A percentile compares a stretch with the other conserved stretches of the same genome.
Conservation (phyloP, 2,797 vertebrate species). For the Gymnothorax reevesii region DNA sequence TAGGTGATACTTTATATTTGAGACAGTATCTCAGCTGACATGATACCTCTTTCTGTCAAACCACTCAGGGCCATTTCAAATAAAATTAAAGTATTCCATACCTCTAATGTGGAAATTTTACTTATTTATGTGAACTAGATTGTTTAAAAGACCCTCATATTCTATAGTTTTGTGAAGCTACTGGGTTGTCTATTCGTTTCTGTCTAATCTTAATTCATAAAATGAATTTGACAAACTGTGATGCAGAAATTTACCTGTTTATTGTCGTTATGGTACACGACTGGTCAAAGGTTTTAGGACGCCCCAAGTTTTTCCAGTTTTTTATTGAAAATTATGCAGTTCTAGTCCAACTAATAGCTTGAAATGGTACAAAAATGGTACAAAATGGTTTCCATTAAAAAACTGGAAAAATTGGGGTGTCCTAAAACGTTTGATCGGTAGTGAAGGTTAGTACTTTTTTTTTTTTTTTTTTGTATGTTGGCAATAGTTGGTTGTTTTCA, state of each 20-base stretch:
- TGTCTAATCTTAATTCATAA: not conserved
- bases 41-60: not conserved
- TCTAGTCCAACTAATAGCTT: too few species aligned
- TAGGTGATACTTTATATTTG: not conserved
- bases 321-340: too few species aligned
- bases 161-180: not conserved
- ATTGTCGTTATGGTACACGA: not conserved
- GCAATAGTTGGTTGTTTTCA: not conserved
- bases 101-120: not conserved
- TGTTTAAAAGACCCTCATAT: not conserved
- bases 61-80: not conserved
- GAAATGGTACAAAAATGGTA: too few species aligned
- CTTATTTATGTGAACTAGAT: not conserved
- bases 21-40: not conserved
- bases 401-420: too few species aligned
- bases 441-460: too few species aligned
- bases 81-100: not conserved
- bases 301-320: too few species aligned
- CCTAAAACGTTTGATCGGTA: too few species aligned
- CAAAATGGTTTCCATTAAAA: too few species aligned
- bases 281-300: too few species aligned
- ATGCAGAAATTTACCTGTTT: not conserved
- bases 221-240: not conserved
- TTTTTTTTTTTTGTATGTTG: not conserved
- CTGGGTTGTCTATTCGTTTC: not conserved